phyloP scores from a whole-genome alignment of 2,888 invertebrate genomes.

The Synergus japonicus region DNA sequence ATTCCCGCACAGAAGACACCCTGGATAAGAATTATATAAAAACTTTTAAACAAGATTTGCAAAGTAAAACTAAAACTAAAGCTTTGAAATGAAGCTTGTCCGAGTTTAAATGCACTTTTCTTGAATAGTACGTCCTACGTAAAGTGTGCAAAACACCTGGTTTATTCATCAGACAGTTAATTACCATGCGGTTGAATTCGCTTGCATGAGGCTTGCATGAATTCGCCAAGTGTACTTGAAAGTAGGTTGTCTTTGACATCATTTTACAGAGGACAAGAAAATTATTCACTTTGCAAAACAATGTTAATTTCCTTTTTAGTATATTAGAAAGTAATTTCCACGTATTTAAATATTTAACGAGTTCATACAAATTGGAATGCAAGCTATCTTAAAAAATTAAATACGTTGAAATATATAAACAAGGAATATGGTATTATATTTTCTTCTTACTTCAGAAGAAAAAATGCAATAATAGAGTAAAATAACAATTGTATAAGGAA shows the following conservation, averaged over 20 bases:
- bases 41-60: too few species aligned
- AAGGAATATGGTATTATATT: too few species aligned
- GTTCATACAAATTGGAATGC: too few species aligned
- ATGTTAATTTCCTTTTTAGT: not conserved
- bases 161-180: conserved; percentile 29
- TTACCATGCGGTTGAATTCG: not conserved
- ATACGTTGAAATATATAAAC: too few species aligned
- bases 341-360: not conserved
- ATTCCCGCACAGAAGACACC: too few species aligned
- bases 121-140: not conserved
- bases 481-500: too few species aligned
- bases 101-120: not conserved
- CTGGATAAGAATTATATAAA: too few species aligned
- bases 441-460: too few species aligned
- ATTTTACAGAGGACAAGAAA: not conserved
- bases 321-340: not conserved
- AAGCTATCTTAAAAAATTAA: not conserved
- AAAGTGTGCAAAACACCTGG: conserved; percentile 3
- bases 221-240: conserved; percentile 25
- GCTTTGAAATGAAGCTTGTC: not conserved
- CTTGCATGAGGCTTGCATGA: not conserved
- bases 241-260: conserved; percentile 37
- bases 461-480: too few species aligned
- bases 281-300: conserved; percentile 7
- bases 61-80: not conserved